Evolutionary conservation across 2,113 vertebrate species (phyloP).

Genomic region (Menidia beryllina): DNA sequence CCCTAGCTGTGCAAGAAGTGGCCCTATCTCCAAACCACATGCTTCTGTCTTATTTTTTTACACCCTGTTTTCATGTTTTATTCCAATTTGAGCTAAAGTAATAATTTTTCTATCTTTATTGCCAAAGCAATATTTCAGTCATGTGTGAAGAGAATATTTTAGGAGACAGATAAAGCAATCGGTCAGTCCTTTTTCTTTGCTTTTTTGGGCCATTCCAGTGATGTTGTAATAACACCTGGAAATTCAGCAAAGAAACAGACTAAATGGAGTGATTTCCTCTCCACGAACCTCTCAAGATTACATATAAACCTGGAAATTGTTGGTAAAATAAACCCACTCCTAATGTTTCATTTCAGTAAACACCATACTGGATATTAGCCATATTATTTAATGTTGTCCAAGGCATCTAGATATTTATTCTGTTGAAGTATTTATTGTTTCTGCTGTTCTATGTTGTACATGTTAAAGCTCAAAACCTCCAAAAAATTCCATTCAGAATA

Average conservation of each 20-base stretch:
- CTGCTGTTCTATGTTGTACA: slow-evolving; percentile 46
- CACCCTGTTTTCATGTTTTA: slow-evolving; percentile 26
- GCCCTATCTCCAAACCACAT: slow-evolving; percentile 47
- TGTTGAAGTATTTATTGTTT: slow-evolving; percentile 50
- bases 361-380: slow-evolving; percentile 69
- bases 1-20: slow-evolving; percentile 36
- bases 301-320: not conserved
- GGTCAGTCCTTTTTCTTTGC: not conserved
- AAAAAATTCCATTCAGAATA: slow-evolving; percentile 25
- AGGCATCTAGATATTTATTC: slow-evolving; percentile 42
- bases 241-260: slow-evolving; percentile 1
- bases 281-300: not conserved
- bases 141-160: slow-evolving; percentile 9
- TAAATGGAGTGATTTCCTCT: slow-evolving; percentile 5
- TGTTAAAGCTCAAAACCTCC: slow-evolving; percentile 8
- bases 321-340: not conserved
- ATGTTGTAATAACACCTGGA: slow-evolving; percentile 21
- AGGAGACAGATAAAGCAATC: slow-evolving; percentile 45
- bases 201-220: not conserved
- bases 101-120: slow-evolving; percentile 51
- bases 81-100: slow-evolving; percentile 40
- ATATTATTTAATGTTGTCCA: slow-evolving; percentile 63
- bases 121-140: slow-evolving; percentile 62
- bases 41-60: slow-evolving; percentile 57
- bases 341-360: slow-evolving; percentile 42